Percentiles rank a stretch among this genome's conserved stretches.
phyloP scores from a whole-genome alignment of 2,797 vertebrate species.

The Squalus acanthias region DNA sequence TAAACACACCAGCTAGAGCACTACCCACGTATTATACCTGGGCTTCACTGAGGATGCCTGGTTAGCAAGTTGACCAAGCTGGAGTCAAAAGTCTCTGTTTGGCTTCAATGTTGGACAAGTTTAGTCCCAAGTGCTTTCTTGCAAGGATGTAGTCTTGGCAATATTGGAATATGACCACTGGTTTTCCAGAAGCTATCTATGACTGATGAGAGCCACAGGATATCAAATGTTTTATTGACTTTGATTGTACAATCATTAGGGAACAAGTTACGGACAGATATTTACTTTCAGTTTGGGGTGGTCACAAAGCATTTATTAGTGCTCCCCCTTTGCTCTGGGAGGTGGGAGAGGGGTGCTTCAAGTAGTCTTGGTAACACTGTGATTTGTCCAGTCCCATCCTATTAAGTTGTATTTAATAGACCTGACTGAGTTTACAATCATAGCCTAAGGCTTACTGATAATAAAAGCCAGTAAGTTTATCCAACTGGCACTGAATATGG shows the following conservation, averaged over 20 bases:
- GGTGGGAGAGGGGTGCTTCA: background rate
- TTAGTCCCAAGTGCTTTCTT: background rate
- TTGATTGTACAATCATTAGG: background rate
- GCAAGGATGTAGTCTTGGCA: background rate
- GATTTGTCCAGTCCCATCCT: too few species aligned
- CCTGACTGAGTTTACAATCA: background rate
- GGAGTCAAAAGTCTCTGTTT: background rate
- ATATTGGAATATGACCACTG: background rate
- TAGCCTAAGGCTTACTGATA: background rate
- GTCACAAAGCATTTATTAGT: background rate
- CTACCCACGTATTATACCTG: background rate
- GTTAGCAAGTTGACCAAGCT: background rate
- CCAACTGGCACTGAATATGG: background rate
- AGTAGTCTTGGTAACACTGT: background rate
- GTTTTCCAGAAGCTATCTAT: background rate
- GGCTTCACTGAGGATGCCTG: background rate
- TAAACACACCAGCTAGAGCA: background rate
- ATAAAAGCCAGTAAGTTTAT: background rate
- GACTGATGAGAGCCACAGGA: background rate
- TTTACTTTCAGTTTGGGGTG: background rate
- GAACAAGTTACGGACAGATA: background rate
- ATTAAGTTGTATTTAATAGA: background rate
- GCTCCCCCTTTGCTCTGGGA: background rate
- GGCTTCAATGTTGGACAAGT: background rate
- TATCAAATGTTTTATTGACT: background rate